Evolutionary conservation across 2,888 invertebrate genomes (phyloP).

Genomic region (Callyntrura guangdongensis): DNA sequence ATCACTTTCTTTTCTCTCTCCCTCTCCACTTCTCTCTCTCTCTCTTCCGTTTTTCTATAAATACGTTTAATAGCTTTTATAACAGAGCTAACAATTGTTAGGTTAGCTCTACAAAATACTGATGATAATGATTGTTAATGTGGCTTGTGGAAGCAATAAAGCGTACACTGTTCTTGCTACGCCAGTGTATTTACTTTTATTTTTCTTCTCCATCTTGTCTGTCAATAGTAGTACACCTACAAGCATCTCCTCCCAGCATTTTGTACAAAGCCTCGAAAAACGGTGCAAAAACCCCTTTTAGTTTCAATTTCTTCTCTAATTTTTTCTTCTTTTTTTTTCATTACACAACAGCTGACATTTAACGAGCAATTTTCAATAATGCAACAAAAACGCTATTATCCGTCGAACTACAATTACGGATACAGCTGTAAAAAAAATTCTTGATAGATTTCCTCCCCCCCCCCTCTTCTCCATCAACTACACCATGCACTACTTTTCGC

Average conservation of each 20-base stretch:
- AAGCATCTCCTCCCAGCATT: too few relatives aligned
- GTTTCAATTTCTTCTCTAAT: too few relatives aligned
- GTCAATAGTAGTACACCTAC: background rate
- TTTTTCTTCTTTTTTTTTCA: too few relatives aligned
- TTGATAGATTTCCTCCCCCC: background rate
- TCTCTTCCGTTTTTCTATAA: slow-evolving; percentile 13
- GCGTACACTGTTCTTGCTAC: background rate
- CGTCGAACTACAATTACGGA: too few relatives aligned
- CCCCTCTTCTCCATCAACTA: too few relatives aligned
- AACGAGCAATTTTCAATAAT: too few relatives aligned
- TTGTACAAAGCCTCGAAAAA: too few relatives aligned
- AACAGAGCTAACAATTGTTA: background rate
- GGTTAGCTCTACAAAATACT: background rate
- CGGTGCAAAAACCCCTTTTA: too few relatives aligned
- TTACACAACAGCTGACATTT: too few relatives aligned
- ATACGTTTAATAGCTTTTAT: slow-evolving; percentile 6
- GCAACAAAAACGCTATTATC: too few relatives aligned
- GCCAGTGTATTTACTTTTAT: background rate
- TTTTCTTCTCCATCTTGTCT: background rate
- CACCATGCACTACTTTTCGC: too few relatives aligned
- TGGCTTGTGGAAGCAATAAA: background rate
- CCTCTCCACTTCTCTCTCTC: background rate
- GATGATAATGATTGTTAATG: background rate
- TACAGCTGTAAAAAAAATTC: background rate
- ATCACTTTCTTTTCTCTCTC: background rate